These are phyloP conservation scores for Bombus soroeensis DNA, from an alignment of 1,140 invertebrate species.

Conservation along the genomic window DNA sequence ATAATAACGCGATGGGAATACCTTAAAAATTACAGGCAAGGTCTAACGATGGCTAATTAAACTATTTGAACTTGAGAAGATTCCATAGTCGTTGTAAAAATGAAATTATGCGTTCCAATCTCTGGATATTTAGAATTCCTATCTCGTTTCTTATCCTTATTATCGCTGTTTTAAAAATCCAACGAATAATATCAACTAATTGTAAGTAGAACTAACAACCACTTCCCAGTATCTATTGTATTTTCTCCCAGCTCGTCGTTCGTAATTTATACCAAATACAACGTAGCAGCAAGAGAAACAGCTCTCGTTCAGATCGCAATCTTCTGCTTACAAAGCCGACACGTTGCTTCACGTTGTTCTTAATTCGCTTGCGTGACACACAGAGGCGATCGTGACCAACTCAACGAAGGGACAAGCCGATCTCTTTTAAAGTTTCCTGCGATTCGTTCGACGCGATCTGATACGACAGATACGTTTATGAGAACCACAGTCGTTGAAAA, in stretches of 20 bases:
- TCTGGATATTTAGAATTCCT: not conserved
- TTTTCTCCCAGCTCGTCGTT: not conserved
- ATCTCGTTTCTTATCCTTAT: not conserved
- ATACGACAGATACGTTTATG: not conserved
- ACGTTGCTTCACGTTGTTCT: too few relatives aligned
- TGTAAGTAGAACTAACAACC: not conserved
- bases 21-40: too few relatives aligned
- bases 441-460: not conserved
- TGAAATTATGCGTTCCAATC: not conserved
- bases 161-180: not conserved
- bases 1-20: too few relatives aligned
- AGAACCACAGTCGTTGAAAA: not conserved
- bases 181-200: not conserved
- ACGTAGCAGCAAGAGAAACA: not conserved
- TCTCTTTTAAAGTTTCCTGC: not conserved
- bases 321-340: not conserved
- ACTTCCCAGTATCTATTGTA: not conserved
- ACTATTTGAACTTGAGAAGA: too few relatives aligned
- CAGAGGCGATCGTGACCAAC: not conserved
- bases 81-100: not conserved
- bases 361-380: constrained; percentile 5
- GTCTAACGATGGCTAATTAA: too few relatives aligned
- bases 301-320: not conserved
- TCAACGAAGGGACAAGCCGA: not conserved
- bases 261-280: not conserved